phyloP scores from a whole-genome alignment of 2,797 vertebrate genomes.

The Todus mexicanus region DNA sequence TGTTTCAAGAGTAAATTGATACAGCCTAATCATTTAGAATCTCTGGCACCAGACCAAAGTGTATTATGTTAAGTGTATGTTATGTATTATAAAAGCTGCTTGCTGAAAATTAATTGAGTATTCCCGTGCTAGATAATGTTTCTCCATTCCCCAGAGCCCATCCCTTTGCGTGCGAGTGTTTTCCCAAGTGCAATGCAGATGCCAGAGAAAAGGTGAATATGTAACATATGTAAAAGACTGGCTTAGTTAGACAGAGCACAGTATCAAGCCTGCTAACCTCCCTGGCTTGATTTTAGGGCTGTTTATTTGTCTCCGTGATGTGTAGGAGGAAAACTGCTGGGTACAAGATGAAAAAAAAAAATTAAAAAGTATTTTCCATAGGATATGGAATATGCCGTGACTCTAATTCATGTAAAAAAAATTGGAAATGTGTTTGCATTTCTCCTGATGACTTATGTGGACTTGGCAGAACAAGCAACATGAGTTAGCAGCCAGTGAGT shows the following conservation, averaged over 20 bases:
- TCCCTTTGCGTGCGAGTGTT: constrained; percentile 64
- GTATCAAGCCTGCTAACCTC: constrained; percentile 34
- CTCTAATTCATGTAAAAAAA: background rate
- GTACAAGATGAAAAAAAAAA: background rate
- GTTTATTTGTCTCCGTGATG: constrained; percentile 46
- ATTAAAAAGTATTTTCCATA: background rate
- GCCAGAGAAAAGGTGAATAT: constrained; percentile 70
- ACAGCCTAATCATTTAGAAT: constrained; percentile 65
- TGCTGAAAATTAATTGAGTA: constrained; percentile 69
- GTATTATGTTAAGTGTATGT: constrained; percentile 68
- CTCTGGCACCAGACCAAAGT: constrained; percentile 62
- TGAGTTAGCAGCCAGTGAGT: background rate
- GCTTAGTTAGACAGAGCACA: constrained; percentile 22
- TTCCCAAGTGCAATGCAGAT: constrained; percentile 70
- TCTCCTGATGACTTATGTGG: background rate
- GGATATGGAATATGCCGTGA: background rate
- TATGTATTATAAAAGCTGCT: constrained; percentile 68
- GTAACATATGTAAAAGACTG: constrained; percentile 65
- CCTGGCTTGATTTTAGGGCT: background rate
- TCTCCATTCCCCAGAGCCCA: constrained; percentile 62
- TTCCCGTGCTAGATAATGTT: constrained; percentile 69
- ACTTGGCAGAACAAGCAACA: background rate
- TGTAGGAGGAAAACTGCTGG: background rate
- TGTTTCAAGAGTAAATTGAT: constrained; percentile 71
- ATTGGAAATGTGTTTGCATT: background rate